Conservation (phyloP, 1,140 invertebrate genomes). For the Bactericera cockerelli region DNA sequence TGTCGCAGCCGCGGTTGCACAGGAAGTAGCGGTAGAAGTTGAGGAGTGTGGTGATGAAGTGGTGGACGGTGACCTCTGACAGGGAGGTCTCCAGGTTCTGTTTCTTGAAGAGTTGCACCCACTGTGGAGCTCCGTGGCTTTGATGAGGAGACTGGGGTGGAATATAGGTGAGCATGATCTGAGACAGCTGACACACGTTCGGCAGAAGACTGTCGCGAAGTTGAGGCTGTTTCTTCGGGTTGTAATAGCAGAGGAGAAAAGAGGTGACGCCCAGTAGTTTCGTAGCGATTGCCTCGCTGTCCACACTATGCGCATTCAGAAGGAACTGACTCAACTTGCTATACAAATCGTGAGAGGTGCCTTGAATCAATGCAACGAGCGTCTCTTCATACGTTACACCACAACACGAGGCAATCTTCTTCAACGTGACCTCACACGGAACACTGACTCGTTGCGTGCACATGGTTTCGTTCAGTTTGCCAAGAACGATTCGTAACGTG, state of each 20-base stretch:
- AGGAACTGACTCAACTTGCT: neutral
- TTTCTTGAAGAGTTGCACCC: conserved; percentile 1
- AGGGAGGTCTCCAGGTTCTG: neutral
- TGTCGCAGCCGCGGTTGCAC: neutral
- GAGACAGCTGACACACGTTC: neutral
- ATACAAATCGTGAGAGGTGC: neutral
- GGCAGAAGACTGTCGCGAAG: neutral
- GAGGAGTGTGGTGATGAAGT: neutral
- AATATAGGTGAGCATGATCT: conserved; percentile 7
- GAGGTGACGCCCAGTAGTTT: neutral
- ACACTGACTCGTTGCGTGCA: too few relatives aligned
- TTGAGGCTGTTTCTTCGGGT: neutral
- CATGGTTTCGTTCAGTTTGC: too few relatives aligned
- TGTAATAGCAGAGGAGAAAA: neutral
- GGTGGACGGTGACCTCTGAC: neutral
- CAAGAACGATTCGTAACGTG: too few relatives aligned
- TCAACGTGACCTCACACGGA: too few relatives aligned
- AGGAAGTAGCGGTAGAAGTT: neutral
- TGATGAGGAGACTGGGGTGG: neutral
- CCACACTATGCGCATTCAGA: neutral
- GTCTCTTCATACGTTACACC: neutral
- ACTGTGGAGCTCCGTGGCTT: neutral
- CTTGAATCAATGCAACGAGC: neutral
- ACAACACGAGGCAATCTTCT: neutral
- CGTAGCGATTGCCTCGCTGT: neutral